Conservation (phyloP, 2,797 vertebrate genomes). For the Ctenopoma multispine region DNA sequence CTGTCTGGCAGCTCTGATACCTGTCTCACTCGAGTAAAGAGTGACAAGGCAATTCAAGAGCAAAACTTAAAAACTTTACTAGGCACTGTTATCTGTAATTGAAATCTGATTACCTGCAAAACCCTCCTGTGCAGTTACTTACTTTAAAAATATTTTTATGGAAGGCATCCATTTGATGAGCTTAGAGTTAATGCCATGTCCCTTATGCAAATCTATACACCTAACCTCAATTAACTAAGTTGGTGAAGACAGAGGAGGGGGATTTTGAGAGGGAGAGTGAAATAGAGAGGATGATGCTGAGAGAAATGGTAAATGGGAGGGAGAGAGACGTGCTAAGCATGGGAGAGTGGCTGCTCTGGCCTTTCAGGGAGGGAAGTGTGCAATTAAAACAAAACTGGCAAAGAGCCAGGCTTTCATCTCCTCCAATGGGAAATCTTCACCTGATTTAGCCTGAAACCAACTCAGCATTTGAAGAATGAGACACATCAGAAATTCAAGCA, state of each 20-base stretch:
- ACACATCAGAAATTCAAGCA: constrained; percentile 20
- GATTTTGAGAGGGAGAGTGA: constrained; percentile 31
- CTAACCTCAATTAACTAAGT: constrained; percentile 70
- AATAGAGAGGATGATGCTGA: constrained; percentile 17
- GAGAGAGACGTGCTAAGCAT: constrained; percentile 42
- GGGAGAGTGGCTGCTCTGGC: constrained; percentile 29
- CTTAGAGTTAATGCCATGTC: constrained; percentile 52
- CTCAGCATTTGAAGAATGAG: constrained; percentile 25
- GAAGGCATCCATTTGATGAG: constrained; percentile 48
- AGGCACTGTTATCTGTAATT: constrained; percentile 59
- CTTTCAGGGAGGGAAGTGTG: constrained; percentile 52
- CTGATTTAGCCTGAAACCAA: constrained; percentile 18
- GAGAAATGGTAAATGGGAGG: constrained; percentile 39
- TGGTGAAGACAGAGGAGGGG: constrained; percentile 40
- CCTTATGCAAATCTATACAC: constrained; percentile 45
- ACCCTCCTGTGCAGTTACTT: constrained; percentile 19
- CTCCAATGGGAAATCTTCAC: constrained; percentile 49
- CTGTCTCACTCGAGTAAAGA: constrained; percentile 32
- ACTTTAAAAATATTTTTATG: constrained; percentile 37
- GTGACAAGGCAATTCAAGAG: constrained; percentile 58
- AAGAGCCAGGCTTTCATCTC: constrained; percentile 30
- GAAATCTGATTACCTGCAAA: constrained; percentile 66
- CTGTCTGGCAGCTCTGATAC: constrained; percentile 19
- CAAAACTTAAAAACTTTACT: constrained; percentile 39
- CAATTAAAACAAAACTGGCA: constrained; percentile 66